phyloP scores from a whole-genome alignment of 2,113 vertebrate genomes.

The Spizaetus ornatus region DNA sequence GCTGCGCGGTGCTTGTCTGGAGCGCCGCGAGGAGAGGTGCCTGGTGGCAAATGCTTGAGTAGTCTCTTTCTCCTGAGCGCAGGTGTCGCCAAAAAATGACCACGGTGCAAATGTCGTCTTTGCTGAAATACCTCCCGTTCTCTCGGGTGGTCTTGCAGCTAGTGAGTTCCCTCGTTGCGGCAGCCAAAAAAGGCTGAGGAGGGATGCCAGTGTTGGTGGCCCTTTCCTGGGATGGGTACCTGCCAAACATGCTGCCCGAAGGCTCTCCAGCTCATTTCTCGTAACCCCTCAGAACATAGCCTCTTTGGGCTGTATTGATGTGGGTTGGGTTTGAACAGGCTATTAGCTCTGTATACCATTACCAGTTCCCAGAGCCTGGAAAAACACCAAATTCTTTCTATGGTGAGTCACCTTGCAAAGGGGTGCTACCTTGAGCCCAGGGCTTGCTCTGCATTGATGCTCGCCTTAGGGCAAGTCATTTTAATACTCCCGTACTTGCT shows the following conservation, averaged over 20 bases:
- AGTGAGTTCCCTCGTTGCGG: background rate
- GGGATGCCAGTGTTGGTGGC: background rate
- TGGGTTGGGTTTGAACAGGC: background rate
- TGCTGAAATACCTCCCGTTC: background rate
- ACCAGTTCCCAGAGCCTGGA: background rate
- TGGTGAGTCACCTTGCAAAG: background rate
- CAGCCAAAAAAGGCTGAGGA: background rate
- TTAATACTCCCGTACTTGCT: background rate
- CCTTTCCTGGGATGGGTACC: background rate
- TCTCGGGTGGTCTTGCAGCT: background rate
- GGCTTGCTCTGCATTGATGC: background rate
- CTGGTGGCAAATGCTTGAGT: background rate
- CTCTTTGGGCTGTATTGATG: background rate
- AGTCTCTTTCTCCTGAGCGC: background rate
- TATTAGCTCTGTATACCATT: background rate
- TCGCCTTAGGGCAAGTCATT: background rate
- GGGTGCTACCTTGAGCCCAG: background rate
- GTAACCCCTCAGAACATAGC: background rate
- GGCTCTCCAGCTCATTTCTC: background rate
- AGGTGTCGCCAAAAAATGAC: background rate
- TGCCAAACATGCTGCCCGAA: background rate
- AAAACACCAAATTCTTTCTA: background rate
- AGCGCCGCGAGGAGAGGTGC: background rate
- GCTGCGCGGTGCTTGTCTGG: fast-evolving
- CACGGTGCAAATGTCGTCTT: fast-evolving